Conservation (phyloP, 2,797 vertebrate species). For the Threskiornis aethiopicus region DNA sequence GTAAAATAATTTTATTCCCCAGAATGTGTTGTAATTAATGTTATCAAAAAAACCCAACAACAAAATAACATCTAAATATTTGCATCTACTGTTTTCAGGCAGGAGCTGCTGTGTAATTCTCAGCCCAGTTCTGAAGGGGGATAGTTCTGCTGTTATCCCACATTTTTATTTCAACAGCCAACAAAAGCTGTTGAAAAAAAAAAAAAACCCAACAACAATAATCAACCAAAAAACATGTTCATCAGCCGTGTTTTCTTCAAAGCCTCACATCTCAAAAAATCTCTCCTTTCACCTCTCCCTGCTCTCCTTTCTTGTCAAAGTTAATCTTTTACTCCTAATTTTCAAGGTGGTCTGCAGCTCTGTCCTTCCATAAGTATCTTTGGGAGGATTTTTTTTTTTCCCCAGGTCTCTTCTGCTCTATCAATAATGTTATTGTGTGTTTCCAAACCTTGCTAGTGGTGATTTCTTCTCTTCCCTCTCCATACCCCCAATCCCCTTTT, state of each 20-base stretch:
- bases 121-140: background rate
- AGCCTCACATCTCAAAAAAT: background rate
- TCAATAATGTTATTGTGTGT: background rate
- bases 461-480: background rate
- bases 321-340: background rate
- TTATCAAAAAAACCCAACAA: background rate
- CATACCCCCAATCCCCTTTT: fast-evolving
- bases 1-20: background rate
- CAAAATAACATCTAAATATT: background rate
- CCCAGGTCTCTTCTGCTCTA: background rate
- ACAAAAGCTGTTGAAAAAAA: background rate
- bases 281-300: background rate
- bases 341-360: background rate
- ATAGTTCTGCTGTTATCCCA: background rate
- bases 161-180: background rate
- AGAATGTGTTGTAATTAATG: background rate
- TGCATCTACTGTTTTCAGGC: background rate
- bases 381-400: background rate
- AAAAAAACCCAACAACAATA: background rate
- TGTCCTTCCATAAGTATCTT: background rate
- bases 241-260: background rate
- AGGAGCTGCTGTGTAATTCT: background rate
- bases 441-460: background rate
- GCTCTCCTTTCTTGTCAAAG: background rate
- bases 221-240: fast-evolving